Percentiles rank a stretch among this genome's conserved stretches.
These are phyloP conservation scores for Peromyscus leucopus DNA, from an alignment of 2,113 vertebrate genomes.

Conservation along the genomic window DNA sequence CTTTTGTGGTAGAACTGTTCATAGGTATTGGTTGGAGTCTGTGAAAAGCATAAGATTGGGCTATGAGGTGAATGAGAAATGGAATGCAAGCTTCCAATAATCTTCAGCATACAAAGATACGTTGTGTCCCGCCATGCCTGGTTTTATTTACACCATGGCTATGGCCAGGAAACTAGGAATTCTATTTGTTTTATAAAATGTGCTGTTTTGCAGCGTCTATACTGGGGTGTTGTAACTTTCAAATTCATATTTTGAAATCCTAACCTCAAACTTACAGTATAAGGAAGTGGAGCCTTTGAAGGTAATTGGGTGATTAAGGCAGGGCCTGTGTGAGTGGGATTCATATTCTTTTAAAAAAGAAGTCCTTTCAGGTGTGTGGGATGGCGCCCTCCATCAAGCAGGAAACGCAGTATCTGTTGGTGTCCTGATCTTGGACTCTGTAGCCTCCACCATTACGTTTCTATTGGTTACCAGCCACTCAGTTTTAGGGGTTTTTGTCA, in stretches of 20 bases:
- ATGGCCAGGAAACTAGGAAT: background rate
- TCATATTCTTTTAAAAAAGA: background rate
- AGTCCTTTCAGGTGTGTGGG: background rate
- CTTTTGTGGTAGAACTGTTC: background rate
- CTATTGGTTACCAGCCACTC: background rate
- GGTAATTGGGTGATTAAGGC: background rate
- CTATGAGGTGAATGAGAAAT: background rate
- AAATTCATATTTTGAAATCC: background rate
- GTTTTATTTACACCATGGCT: background rate
- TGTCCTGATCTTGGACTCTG: background rate
- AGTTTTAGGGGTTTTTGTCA: background rate
- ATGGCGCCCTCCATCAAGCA: background rate
- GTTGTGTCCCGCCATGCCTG: background rate
- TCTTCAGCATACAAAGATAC: background rate
- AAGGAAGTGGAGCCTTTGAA: background rate
- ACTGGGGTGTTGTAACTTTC: background rate
- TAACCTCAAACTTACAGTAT: background rate
- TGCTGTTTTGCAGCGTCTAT: background rate
- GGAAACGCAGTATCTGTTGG: background rate
- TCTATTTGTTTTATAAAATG: conserved; percentile 6
- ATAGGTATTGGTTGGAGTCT: background rate
- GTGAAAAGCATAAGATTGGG: background rate
- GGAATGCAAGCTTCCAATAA: background rate
- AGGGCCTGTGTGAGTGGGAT: background rate
- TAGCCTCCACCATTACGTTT: background rate